Base-by-base conservation (phyloP, 1,140 invertebrate species). In the Drosophila guanche region DNA sequence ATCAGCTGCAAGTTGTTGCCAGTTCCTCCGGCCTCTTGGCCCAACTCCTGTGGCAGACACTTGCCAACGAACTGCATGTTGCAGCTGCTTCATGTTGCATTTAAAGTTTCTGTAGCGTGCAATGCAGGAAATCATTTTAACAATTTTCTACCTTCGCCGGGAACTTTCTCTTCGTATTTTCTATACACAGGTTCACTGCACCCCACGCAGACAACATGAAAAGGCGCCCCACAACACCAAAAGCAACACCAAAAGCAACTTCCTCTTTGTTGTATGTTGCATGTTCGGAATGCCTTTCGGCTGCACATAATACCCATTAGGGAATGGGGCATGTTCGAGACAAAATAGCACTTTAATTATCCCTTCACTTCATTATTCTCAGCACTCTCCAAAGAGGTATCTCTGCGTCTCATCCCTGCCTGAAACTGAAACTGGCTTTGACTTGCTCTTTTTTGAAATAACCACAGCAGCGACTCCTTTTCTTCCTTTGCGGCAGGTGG, bases 111-210 rank as follows among this genome's bases (percentile, higher is more conserved):
- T 74, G 83, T 85, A 88, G 83, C 81, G 69, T 86, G 83, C 81
- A 81, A 68, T 86, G 81, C 74, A 86, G 81, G 81, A 85, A 85
- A 85, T 86, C 73, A 85, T 85, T 85, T 85, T 88, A 86, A 86
- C 81, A 85, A 74, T 85, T 85, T 85, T 81, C 65, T 62, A 56
- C 75, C 79, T 57, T 33, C 52, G 59, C 54, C 41, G 45, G 20
- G 46, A 55, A 42, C 63, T 50, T 56, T 60, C 7, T 43, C 47
- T 20, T 20, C 29, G 43, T 37, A 48, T 58, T 75, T 79, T 66
- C 61, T 71, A 69, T 75, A 60, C 55, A 81, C 65, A 86, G 80
- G 81, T 85, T 85, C 81, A 88, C 42, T 85, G 81, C 81, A 75
- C 81, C 63, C 48, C 54, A 74, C 77, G 77, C 77, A 74, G 60